A percentile compares a stretch with the other conserved stretches of the same genome.
Evolutionary conservation across 2,797 vertebrate genomes (phyloP).

Genomic region (Ctenochaetus hawaiiensis): DNA sequence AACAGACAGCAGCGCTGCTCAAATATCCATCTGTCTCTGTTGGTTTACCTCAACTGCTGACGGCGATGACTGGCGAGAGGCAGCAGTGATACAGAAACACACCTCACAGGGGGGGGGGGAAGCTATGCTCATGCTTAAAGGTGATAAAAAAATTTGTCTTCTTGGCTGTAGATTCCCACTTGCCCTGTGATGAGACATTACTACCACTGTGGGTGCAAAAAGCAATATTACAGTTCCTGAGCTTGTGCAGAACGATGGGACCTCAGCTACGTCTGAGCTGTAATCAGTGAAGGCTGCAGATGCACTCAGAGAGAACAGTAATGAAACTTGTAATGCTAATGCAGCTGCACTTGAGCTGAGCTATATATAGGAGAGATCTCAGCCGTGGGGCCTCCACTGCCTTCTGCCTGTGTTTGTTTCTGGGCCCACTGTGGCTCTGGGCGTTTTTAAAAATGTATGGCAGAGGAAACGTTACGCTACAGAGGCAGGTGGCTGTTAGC

Average conservation of each 20-base stretch:
- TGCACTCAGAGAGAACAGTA: constrained; percentile 39
- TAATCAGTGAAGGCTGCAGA: constrained; percentile 46
- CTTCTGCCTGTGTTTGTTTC: constrained; percentile 66
- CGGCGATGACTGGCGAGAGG: constrained; percentile 5
- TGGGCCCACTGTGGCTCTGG: constrained; percentile 49
- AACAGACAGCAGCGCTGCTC: background rate
- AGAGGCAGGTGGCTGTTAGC: constrained; percentile 66
- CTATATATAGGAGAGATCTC: constrained; percentile 77
- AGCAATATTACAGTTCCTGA: constrained; percentile 7
- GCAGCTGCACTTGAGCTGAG: constrained; percentile 68
- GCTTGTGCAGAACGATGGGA: constrained; percentile 9
- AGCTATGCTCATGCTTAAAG: constrained; percentile 13
- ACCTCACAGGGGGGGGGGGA: constrained; percentile 10
- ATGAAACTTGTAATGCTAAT: constrained; percentile 74
- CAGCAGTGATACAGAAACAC: constrained; percentile 15
- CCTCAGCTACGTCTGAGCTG: constrained; percentile 18
- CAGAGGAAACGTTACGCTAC: constrained; percentile 61
- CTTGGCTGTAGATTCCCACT: constrained; percentile 5
- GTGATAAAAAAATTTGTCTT: background rate
- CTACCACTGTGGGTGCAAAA: constrained; percentile 4
- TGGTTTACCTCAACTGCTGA: constrained; percentile 19
- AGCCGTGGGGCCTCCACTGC: constrained; percentile 60
- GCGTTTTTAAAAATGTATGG: constrained; percentile 74
- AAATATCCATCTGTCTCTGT: no score
- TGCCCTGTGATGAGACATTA: constrained; percentile 6